Percentiles rank a stretch among this genome's conserved stretches.
Conservation (phyloP, 2,888 invertebrate species). For the Eledona agricola region DNA sequence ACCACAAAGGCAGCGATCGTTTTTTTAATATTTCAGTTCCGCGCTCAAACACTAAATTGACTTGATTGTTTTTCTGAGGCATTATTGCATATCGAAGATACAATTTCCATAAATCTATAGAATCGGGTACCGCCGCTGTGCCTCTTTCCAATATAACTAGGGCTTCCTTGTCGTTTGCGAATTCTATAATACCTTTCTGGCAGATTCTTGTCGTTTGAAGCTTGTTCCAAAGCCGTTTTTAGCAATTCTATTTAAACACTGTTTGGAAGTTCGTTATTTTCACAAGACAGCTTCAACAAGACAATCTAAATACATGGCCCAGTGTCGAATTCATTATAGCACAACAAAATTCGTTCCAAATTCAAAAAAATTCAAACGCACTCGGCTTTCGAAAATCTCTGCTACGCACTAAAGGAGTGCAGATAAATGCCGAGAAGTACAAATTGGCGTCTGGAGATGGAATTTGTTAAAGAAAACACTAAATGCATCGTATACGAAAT, state of each 20-base stretch:
- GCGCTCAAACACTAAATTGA: constrained; percentile 50
- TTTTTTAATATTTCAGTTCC: constrained; percentile 58
- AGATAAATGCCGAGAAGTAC: too few species aligned
- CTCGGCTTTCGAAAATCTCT: too few species aligned
- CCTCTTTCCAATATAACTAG: constrained; percentile 46
- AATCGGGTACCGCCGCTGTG: constrained; percentile 61
- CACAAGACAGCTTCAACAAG: constrained; percentile 66
- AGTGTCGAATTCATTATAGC: too few species aligned
- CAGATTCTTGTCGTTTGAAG: constrained; percentile 46
- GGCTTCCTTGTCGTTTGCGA: constrained; percentile 46
- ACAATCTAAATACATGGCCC: constrained; percentile 64
- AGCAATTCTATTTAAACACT: constrained; percentile 64
- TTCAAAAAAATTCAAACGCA: too few species aligned
- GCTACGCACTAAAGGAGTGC: too few species aligned
- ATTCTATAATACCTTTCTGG: constrained; percentile 54
- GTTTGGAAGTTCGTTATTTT: constrained; percentile 61
- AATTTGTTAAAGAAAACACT: too few species aligned
- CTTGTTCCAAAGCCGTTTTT: constrained; percentile 61
- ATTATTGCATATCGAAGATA: constrained; percentile 63
- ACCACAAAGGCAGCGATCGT: constrained; percentile 63
- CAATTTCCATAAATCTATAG: constrained; percentile 65
- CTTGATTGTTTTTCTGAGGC: constrained; percentile 59
- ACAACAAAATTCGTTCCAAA: too few species aligned
- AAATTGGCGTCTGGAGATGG: too few species aligned
- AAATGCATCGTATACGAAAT: too few species aligned